phyloP scores from a whole-genome alignment of 92 coral and sea anemone species.

The Epizoanthus rinbou region DNA sequence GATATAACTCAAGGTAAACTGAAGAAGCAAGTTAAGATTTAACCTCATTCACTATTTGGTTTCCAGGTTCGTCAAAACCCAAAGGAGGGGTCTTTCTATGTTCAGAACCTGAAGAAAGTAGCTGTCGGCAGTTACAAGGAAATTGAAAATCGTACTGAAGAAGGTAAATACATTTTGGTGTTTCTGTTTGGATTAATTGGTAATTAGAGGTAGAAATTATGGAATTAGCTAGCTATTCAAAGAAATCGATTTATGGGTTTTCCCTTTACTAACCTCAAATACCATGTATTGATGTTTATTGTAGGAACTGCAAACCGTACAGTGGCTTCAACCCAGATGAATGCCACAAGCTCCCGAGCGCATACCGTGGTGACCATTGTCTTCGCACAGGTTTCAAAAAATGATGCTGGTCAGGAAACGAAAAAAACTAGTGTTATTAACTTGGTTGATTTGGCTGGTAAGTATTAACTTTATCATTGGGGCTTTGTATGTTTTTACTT shows the following conservation, averaged over 20 bases:
- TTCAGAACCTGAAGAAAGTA: constrained; percentile 88
- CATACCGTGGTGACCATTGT: constrained; percentile 97
- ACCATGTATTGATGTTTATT: constrained; percentile 1
- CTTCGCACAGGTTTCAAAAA: constrained; percentile 94
- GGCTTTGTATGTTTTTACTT: background rate
- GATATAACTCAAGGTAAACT: too few relatives aligned
- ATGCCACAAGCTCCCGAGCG: constrained; percentile 99
- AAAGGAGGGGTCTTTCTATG: constrained; percentile 95
- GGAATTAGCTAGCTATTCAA: too few relatives aligned
- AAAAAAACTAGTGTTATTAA: constrained; percentile 96
- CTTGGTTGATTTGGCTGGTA: constrained; percentile 98
- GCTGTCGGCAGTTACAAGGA: constrained; percentile 95
- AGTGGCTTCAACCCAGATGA: constrained; percentile 99
- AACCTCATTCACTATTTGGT: background rate
- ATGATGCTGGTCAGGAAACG: constrained; percentile 92
- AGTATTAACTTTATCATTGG: background rate
- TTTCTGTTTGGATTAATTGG: too few relatives aligned
- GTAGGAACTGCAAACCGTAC: constrained; percentile 96
- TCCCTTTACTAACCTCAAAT: too few relatives aligned
- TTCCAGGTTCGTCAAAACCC: constrained; percentile 98
- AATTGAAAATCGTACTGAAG: constrained; percentile 95
- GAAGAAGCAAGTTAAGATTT: too few relatives aligned
- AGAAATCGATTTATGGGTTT: too few relatives aligned
- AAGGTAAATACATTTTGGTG: constrained; percentile 57
- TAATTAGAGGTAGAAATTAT: too few relatives aligned